Percentiles rank a stretch among this genome's conserved stretches.
Conservation (phyloP, 2,797 vertebrate genomes). For the Pteropus rufus region DNA sequence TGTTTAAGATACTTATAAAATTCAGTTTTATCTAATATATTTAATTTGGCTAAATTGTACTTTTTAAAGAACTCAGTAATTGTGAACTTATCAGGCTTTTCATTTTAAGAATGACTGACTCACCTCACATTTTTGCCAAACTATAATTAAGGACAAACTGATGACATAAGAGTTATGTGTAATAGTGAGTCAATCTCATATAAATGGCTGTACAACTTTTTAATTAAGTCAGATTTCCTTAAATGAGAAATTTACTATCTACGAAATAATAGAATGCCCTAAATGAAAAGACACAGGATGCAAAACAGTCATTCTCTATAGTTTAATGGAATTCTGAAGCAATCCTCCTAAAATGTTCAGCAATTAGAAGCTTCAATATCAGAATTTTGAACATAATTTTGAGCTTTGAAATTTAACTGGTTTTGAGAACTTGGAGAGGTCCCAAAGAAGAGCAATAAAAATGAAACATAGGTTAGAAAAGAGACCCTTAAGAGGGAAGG, state of each 20-base stretch:
- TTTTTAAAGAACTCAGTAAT: background rate
- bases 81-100: background rate
- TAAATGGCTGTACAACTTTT: constrained; percentile 83
- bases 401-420: constrained; percentile 15
- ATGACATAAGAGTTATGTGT: constrained; percentile 44
- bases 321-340: constrained; percentile 47
- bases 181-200: constrained; percentile 58
- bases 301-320: constrained; percentile 16
- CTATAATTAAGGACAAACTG: constrained; percentile 45
- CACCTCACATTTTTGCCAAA: background rate
- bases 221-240: constrained; percentile 78
- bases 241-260: constrained; percentile 45
- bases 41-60: background rate
- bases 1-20: constrained; percentile 9
- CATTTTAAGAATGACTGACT: constrained; percentile 36
- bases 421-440: constrained; percentile 51
- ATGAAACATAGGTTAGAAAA: constrained; percentile 22
- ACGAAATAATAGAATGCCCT: background rate
- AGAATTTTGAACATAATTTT: constrained; percentile 1
- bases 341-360: background rate
- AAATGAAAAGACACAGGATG: constrained; percentile 14
- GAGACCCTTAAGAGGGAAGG: background rate
- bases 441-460: constrained; percentile 38
- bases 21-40: background rate
- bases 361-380: constrained; percentile 8